Evolutionary conservation across 2,888 invertebrate genomes (phyloP), one percentile per base, ranked within the genome.

Genomic region (Epinotia brunnichana): DNA sequence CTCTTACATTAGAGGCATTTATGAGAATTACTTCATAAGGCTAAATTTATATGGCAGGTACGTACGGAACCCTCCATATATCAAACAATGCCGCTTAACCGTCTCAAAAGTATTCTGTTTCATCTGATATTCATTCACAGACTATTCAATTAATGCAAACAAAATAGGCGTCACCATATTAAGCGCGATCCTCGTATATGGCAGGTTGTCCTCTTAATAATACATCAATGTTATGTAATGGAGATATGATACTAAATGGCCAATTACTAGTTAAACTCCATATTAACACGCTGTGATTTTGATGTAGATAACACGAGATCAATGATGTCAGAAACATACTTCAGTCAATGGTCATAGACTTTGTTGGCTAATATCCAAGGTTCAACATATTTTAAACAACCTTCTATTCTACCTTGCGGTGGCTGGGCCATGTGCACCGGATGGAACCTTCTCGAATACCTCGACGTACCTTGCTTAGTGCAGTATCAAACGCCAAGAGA

Each of bases 141-240:
- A 41, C 7, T 68, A 68, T 68, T 73, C 68, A 73, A 73, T 69
- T 68, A 73, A 68, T 63, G 35, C 62, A 51, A 57, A 73, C 72
- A 73, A 69, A 73, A 69, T 69, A 53, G 73, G 62, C 67, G 60
- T 21, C 35, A 11, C 62, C 68, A 63, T 44, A 53, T 71, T 67
- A 35, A 63, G 63, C 19, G 5, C 11, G 48, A 41, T 63, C 44
- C 24, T 63, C 71, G 44, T 21, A 51, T 74, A 71, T 19, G 74
- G 71, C 44, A 74, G 57, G 54, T 51, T 48, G 74, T 48, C 48
- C 66, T 74, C 56, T 66, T 70, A 74, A 63, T 67, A 61, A 67
- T 57, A 62, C 68, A 57, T 57, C 68, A 48, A 68, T 24, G 15
- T 13, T 39, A 21, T 61, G 68, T 68, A 41, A 68, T 57, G 17